Conservation (phyloP, 2,797 vertebrate genomes). For the Hozukius guyotensis region DNA sequence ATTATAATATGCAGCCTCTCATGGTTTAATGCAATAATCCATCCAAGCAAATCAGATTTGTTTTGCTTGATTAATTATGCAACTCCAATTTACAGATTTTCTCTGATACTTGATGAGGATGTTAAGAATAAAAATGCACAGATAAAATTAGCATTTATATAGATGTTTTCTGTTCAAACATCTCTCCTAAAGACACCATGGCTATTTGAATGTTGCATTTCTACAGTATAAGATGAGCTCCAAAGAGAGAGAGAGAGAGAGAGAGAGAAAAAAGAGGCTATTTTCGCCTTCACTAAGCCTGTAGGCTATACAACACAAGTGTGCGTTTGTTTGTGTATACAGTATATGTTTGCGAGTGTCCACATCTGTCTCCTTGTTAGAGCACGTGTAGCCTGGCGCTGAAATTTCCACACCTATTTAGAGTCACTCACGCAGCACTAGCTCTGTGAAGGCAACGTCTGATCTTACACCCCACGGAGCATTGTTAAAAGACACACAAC, state of each 20-base stretch:
- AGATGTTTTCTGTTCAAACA: constrained; percentile 27
- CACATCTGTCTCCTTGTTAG: constrained; percentile 11
- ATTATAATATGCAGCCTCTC: not conserved
- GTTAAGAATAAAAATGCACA: not conserved
- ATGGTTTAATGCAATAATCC: not conserved
- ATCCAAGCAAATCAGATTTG: not conserved
- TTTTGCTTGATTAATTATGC: constrained; percentile 12
- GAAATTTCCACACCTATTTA: constrained; percentile 22
- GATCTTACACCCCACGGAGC: constrained; percentile 35
- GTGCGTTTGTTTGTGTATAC: not conserved
- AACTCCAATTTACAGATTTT: constrained; percentile 7
- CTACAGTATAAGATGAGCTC: not conserved
- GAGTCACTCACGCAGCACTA: constrained; percentile 14
- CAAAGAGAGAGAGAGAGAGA: not conserved
- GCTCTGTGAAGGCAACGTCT: constrained; percentile 16
- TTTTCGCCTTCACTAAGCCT: not conserved
- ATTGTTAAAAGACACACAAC: constrained; percentile 35
- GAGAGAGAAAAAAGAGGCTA: not conserved
- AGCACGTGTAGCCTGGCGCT: not conserved
- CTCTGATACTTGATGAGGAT: not conserved
- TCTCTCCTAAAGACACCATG: not conserved
- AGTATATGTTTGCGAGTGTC: not conserved
- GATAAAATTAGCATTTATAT: constrained; percentile 49
- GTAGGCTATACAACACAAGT: not conserved
- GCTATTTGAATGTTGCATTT: constrained; percentile 15